Base-by-base conservation (phyloP, 2,113 vertebrate species). In the Phyllopteryx taeniolatus region DNA sequence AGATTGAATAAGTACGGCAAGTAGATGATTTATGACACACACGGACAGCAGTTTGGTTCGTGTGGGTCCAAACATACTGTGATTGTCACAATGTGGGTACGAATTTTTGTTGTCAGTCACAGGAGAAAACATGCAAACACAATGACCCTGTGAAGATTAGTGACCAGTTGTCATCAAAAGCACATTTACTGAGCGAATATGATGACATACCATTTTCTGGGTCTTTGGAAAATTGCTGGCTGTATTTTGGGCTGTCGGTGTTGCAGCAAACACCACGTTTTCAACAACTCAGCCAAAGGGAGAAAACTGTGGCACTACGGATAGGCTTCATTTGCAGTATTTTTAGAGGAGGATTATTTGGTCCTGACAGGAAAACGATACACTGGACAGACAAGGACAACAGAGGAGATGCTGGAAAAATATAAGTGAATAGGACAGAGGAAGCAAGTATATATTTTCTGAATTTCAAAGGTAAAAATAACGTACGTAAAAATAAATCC, bases 1-100 rank as follows among this genome's bases (percentile, higher is more conserved):
- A 13, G 66, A 60, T 79, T 70, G 79, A 79, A 80, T 86, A 88
- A 90, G 87, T 85, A 81, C 22, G 47, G 57, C 43, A 27, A 76
- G 63, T 70, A 76, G 77, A 79, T 72, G 61, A 75, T 77, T 59
- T 69, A 61, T 73, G 3, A 64, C 59, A 77, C 11, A 57, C n/a
- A 57, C 12, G 11, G 17, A 61, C 27, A 33, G 15, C 31, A 15
- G 31, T 0, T 42, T n/a, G 0, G 68, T 5, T 70, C 15, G 61
- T 79, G 75, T 74, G 74, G 64, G 35, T 43, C 33, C 19, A 43
- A n/a, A 33, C 20, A 64, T 43, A 73, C 78, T 79, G 85, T 79
- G 67, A 87, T 88, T 82, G 82, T 86, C 47, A 70, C 81, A 77
- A 89, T 85, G 31, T 68, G 39, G 62, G 75, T 71, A 65, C 22